Evolutionary conservation across 2,888 invertebrate genomes (phyloP).

Genomic region (Lasioglossum marginatum): DNA sequence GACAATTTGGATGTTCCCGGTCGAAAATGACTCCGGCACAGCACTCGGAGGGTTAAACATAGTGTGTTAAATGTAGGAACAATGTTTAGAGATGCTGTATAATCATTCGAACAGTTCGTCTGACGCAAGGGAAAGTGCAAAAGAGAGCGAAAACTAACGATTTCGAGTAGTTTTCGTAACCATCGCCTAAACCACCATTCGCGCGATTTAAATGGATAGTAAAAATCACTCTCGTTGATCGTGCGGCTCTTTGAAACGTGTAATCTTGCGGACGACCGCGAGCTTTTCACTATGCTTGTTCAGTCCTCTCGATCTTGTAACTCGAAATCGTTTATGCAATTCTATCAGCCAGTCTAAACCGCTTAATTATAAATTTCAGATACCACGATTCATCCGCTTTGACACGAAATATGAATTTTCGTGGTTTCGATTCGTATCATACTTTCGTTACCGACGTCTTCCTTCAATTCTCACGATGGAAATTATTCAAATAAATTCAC

Average conservation of each 20-base stretch:
- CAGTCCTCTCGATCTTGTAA: constrained; percentile 46
- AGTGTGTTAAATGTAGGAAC: not conserved
- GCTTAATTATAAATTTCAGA: constrained; percentile 19
- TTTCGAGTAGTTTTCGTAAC: constrained; percentile 16
- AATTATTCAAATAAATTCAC: not conserved
- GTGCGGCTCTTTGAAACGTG: constrained; percentile 65
- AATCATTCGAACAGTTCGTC: not conserved
- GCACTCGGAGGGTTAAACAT: no score
- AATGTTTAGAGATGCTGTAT: not conserved
- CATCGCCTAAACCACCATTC: constrained; percentile 59
- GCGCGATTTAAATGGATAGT: constrained; percentile 64
- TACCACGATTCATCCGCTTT: not conserved
- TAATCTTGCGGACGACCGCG: constrained; percentile 80
- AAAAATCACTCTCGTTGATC: constrained; percentile 64
- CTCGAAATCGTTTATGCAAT: constrained; percentile 36
- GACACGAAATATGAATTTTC: not conserved
- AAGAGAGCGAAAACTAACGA: constrained; percentile 27
- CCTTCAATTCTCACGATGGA: not conserved
- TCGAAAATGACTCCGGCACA: no score
- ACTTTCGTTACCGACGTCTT: not conserved
- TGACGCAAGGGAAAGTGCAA: not conserved
- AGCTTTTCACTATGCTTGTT: constrained; percentile 50
- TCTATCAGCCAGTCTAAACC: not conserved
- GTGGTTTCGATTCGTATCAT: not conserved
- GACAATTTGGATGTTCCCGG: no score